Conservation (phyloP, 2,113 vertebrate genomes). For the Eubucco bourcierii region DNA sequence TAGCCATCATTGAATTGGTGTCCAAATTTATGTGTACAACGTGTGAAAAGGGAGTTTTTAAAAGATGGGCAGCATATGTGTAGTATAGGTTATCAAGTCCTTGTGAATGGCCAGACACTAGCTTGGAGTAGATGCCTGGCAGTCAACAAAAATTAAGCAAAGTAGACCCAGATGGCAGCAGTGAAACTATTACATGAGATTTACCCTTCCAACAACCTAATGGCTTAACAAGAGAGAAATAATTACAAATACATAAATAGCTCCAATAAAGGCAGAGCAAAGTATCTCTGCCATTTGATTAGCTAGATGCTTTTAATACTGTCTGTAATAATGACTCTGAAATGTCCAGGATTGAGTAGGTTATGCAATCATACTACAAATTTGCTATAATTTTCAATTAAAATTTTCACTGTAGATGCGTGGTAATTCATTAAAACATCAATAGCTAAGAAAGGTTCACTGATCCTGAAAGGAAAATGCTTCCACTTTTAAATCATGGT, state of each 20-base stretch:
- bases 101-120: neutral
- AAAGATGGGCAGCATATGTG: neutral
- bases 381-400: neutral
- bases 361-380: neutral
- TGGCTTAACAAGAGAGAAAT: neutral
- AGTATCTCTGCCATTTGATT: neutral
- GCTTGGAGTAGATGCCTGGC: neutral
- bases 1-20: neutral
- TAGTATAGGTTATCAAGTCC: neutral
- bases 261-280: neutral
- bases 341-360: neutral
- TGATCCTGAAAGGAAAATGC: neutral
- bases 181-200: neutral
- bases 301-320: neutral
- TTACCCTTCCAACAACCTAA: neutral
- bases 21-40: neutral
- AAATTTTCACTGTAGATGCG: neutral
- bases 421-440: neutral
- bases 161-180: neutral
- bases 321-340: neutral
- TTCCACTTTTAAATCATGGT: neutral
- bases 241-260: rapidly evolving
- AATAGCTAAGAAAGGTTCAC: neutral
- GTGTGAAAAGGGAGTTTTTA: neutral
- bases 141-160: neutral